Evolutionary conservation across 2,797 vertebrate genomes (phyloP), one percentile per base, ranked within the genome.

Genomic region (Acanthopagrus latus): DNA sequence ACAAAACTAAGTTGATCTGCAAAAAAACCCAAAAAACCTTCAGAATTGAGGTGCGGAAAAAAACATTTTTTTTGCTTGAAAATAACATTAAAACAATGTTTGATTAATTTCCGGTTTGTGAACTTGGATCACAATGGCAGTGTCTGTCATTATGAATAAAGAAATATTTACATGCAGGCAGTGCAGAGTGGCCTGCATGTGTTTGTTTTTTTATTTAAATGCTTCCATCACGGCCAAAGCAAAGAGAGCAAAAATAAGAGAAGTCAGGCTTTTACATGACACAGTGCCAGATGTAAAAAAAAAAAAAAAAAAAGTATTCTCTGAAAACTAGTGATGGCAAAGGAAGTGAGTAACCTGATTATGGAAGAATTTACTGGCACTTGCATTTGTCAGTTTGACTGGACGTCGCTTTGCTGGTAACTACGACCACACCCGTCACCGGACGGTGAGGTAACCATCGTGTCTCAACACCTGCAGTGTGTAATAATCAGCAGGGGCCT

Each of bases 291-390:
- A 47, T 50, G 46, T 64, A 25, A 17, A 46, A 46, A 11, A 62
- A 29, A 44, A 44, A 60, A 29, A 69, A 75, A 69, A 47, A 16
- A 17, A 1, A 0, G 0, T 5, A 1, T 66, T 71, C 73, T 82
- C 47, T 17, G 13, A 21, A 83, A 82, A 75, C 33, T 3, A 38
- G 27, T 76, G 78, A 70, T 62, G 56, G 75, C 69, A 86, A 78
- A 51, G 88, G 89, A 92, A 93, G 83, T 93, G 89, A 86, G 65
- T 76, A 73, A 86, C 72, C 18, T 47, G 65, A 76, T 88, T 81
- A 80, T 70, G 82, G 78, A 89, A 92, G 20, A 14, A 16, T 84
- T 91, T 84, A 84, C 86, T 27, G 81, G 80, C 66, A 86, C 2
- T 73, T 41, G 62, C 29, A 20, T 77, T 64, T 79, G 77, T 79